Percentiles rank a stretch among this genome's conserved stretches.
These are phyloP conservation scores for Nothobranchius furzeri DNA, from an alignment of 2,113 vertebrate genomes.

Conservation along the genomic window DNA sequence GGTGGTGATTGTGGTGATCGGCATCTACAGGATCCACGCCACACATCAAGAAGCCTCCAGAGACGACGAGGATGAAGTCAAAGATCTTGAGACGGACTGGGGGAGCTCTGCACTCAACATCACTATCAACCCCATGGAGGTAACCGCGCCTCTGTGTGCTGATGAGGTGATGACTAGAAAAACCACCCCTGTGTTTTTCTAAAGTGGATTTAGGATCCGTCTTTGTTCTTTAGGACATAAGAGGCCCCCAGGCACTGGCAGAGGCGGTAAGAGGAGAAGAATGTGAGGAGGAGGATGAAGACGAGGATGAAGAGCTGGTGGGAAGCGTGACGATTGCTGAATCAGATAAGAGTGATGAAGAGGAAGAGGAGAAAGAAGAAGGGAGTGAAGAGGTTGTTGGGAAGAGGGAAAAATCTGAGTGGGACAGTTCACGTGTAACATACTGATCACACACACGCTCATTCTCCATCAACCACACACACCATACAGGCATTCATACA, in stretches of 20 bases:
- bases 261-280: slow-evolving; percentile 68
- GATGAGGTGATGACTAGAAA: background rate
- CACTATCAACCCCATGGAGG: slow-evolving; percentile 97
- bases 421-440: slow-evolving; percentile 87
- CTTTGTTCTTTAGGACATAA: slow-evolving; percentile 53
- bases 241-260: slow-evolving; percentile 49
- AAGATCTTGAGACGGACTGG: slow-evolving; percentile 80
- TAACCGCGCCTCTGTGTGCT: slow-evolving; percentile 48
- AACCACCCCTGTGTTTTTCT: background rate
- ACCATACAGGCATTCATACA: slow-evolving; percentile 16
- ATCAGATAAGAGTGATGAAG: slow-evolving; percentile 89
- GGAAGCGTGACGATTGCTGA: slow-evolving; percentile 86
- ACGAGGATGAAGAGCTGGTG: slow-evolving; percentile 84
- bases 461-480: background rate
- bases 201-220: background rate
- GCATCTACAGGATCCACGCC: slow-evolving; percentile 85
- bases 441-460: slow-evolving; percentile 79
- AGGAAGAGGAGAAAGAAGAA: slow-evolving; percentile 78
- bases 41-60: slow-evolving; percentile 81
- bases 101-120: slow-evolving; percentile 94
- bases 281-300: slow-evolving; percentile 66
- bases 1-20: slow-evolving; percentile 88
- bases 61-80: slow-evolving; percentile 81
- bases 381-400: slow-evolving; percentile 71
- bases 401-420: slow-evolving; percentile 82